Evolutionary conservation across 2,113 vertebrate species (phyloP).

Genomic region (Raja brachyura): DNA sequence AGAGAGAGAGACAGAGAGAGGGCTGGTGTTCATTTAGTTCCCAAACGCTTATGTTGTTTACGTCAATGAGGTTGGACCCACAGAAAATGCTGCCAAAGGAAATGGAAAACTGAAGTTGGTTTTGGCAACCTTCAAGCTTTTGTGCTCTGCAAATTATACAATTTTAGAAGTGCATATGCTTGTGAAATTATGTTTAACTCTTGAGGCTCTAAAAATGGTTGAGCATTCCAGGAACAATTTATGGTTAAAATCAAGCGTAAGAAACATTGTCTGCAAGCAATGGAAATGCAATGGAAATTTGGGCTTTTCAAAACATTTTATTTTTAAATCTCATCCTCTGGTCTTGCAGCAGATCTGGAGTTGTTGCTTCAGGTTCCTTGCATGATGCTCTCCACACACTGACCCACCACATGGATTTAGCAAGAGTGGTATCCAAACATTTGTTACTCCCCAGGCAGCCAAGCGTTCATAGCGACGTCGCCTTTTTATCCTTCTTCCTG

Average conservation of each 20-base stretch:
- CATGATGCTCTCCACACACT: not conserved
- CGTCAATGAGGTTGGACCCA: conserved; percentile 37
- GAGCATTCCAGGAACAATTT: not conserved
- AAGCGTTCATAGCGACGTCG: no score
- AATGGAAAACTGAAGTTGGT: conserved; percentile 27
- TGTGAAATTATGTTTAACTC: not conserved
- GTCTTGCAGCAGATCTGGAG: not conserved
- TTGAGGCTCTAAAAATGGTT: not conserved
- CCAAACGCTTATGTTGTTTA: conserved; percentile 30
- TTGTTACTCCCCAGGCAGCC: no score
- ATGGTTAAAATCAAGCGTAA: not conserved
- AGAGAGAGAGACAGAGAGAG: no score
- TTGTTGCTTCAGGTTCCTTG: not conserved
- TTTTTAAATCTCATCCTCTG: no score
- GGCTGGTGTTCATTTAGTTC: conserved; percentile 36
- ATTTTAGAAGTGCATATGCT: not conserved
- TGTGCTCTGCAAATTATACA: conserved; percentile 13
- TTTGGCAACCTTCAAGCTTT: conserved; percentile 31
- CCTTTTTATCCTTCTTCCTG: no score
- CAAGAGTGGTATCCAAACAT: no score
- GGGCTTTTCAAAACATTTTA: no score
- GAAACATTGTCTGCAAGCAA: no score
- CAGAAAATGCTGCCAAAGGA: conserved; percentile 34
- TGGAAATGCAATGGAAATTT: no score
- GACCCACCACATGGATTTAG: no score